Evolutionary conservation across 2,113 vertebrate species (phyloP).

Genomic region (Perca schrenkii): DNA sequence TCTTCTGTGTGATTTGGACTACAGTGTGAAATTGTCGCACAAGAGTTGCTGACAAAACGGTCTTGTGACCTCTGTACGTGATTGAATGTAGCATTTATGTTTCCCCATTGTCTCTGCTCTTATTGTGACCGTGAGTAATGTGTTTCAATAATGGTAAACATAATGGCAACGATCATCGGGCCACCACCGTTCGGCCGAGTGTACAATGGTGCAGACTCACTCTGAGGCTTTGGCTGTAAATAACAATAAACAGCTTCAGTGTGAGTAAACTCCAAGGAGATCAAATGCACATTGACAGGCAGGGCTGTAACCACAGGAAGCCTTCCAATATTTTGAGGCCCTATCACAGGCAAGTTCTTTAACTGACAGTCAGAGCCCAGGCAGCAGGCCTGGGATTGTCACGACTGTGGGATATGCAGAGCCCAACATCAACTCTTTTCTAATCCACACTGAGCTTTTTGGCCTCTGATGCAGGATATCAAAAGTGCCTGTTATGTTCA

Average conservation of each 20-base stretch:
- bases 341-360: conserved; percentile 60
- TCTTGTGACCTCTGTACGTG: background rate
- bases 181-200: conserved; percentile 21
- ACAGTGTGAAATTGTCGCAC: background rate
- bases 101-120: background rate
- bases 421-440: conserved; percentile 43
- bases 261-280: conserved; percentile 61
- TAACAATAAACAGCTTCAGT: conserved; percentile 68
- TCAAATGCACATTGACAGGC: conserved; percentile 75
- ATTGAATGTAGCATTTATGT: background rate
- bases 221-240: conserved; percentile 62
- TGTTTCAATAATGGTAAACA: conserved; percentile 31
- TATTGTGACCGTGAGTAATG: conserved; percentile 19
- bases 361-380: conserved; percentile 66
- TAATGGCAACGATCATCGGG: conserved; percentile 26
- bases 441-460: conserved; percentile 52
- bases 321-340: conserved; percentile 64
- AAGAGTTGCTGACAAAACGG: background rate
- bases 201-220: conserved; percentile 29
- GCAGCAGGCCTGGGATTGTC: conserved; percentile 54
- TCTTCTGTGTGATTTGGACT: background rate
- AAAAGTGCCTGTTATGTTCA: conserved; percentile 55
- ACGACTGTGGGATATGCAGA: conserved; percentile 45
- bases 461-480: conserved; percentile 54
- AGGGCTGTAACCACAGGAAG: conserved; percentile 69